These are phyloP conservation scores for Thaleichthys pacificus DNA, from an alignment of 2,797 vertebrate species.

Conservation along the genomic window DNA sequence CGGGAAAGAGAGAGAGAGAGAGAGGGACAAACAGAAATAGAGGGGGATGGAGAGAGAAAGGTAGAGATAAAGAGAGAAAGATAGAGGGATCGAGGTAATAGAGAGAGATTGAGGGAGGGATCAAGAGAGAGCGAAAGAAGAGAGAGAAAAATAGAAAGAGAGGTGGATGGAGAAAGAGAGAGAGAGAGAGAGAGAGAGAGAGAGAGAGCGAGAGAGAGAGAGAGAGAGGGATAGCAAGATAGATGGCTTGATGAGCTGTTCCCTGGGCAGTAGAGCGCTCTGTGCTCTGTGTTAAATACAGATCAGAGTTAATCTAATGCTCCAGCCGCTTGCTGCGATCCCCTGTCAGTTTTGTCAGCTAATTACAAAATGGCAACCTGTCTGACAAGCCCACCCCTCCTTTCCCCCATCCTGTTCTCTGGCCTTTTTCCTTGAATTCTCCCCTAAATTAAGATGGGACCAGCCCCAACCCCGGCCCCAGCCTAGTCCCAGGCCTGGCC, in stretches of 20 bases:
- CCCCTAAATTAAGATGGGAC: background rate
- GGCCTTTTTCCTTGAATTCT: background rate
- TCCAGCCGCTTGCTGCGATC: conserved; percentile 62
- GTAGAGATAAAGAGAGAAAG: conserved; percentile 27
- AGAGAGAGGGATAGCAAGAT: conserved; percentile 4
- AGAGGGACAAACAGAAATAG: conserved; percentile 9
- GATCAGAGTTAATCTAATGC: conserved; percentile 73
- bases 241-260: conserved; percentile 53
- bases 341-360: conserved; percentile 83
- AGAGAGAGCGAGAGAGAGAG: conserved; percentile 38
- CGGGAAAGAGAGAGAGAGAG: conserved; percentile 38
- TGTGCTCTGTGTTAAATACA: conserved; percentile 69
- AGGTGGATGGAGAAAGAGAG: conserved; percentile 21
- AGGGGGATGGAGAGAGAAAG: conserved; percentile 27
- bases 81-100: background rate
- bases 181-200: background rate
- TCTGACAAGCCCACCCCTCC: conserved; percentile 23
- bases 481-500: background rate
- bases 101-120: background rate
- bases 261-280: conserved; percentile 69
- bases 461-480: background rate
- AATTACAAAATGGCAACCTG: conserved; percentile 75
- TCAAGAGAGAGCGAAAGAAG: conserved; percentile 9
- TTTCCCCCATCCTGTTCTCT: background rate
- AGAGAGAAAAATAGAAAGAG: conserved; percentile 40